These are phyloP conservation scores for Eurystomus gularis DNA, from an alignment of 2,113 vertebrate species.

Conservation along the genomic window DNA sequence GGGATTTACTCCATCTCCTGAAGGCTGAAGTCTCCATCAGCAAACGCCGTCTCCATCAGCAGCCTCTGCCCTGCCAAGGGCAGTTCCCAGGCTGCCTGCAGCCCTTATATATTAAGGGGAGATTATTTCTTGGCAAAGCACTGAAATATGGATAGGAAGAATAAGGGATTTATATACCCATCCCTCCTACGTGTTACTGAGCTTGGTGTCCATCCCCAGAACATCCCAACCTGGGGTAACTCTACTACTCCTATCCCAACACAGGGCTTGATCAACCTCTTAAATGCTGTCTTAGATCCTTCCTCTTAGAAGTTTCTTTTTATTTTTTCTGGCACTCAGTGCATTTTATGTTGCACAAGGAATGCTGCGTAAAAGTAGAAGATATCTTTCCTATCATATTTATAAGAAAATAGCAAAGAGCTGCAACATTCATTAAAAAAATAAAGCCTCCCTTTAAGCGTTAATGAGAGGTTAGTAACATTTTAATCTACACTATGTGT, in stretches of 20 bases:
- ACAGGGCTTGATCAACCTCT: neutral
- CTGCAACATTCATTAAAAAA: neutral
- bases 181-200: fast-evolving
- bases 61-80: neutral
- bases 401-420: neutral
- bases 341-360: neutral
- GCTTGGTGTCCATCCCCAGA: neutral
- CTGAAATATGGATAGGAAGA: neutral
- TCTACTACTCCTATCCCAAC: neutral
- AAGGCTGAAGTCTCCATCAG: neutral
- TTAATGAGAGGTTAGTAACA: neutral
- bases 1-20: neutral
- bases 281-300: neutral
- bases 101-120: neutral
- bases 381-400: neutral
- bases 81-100: neutral
- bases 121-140: neutral
- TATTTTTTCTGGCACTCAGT: neutral
- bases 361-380: neutral
- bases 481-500: neutral
- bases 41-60: neutral
- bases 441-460: neutral
- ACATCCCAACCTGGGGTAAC: neutral
- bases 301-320: neutral
- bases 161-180: neutral